Percentiles rank a stretch among this genome's conserved stretches.
phyloP scores from a whole-genome alignment of 1,140 invertebrate species.

The Leptinotarsa lineolata region DNA sequence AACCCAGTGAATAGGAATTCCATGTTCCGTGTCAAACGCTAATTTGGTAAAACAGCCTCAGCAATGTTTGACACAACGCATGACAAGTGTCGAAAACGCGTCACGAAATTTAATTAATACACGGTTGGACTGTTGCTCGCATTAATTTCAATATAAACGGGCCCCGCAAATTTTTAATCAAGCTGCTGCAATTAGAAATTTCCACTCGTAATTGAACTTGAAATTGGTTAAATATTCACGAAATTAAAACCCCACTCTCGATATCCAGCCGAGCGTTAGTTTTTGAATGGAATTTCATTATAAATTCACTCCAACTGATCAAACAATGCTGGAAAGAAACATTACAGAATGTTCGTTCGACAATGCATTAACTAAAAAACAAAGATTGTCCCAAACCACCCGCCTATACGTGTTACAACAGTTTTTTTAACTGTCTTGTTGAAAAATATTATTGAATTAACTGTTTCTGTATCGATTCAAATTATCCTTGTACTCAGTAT shows the following conservation, averaged over 20 bases:
- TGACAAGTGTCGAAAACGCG: slow-evolving; percentile 37
- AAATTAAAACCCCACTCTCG: slow-evolving; percentile 32
- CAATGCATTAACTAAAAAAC: too few relatives aligned
- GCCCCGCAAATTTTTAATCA: slow-evolving; percentile 42
- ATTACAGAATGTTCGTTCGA: too few relatives aligned
- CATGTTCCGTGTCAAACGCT: slow-evolving; percentile 15
- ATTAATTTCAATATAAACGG: slow-evolving; percentile 42
- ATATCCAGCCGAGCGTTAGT: neutral
- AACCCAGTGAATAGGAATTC: slow-evolving; percentile 24
- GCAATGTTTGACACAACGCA: slow-evolving; percentile 38
- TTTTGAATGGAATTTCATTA: neutral
- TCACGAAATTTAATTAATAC: slow-evolving; percentile 38
- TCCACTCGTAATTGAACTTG: slow-evolving; percentile 30
- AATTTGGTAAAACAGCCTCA: slow-evolving; percentile 23
- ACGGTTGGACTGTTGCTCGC: slow-evolving; percentile 33
- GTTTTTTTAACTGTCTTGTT: too few relatives aligned
- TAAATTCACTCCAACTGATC: too few relatives aligned
- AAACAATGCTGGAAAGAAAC: too few relatives aligned
- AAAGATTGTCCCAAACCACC: too few relatives aligned
- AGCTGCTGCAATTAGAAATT: slow-evolving; percentile 35
- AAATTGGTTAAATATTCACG: slow-evolving; percentile 34
- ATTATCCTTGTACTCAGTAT: too few relatives aligned
- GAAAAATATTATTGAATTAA: too few relatives aligned
- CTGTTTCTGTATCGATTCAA: too few relatives aligned
- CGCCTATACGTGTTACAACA: too few relatives aligned